Percentiles rank a stretch among this genome's conserved stretches.
Evolutionary conservation across 2,797 vertebrate genomes (phyloP).

Genomic region (Ceryle rudis): DNA sequence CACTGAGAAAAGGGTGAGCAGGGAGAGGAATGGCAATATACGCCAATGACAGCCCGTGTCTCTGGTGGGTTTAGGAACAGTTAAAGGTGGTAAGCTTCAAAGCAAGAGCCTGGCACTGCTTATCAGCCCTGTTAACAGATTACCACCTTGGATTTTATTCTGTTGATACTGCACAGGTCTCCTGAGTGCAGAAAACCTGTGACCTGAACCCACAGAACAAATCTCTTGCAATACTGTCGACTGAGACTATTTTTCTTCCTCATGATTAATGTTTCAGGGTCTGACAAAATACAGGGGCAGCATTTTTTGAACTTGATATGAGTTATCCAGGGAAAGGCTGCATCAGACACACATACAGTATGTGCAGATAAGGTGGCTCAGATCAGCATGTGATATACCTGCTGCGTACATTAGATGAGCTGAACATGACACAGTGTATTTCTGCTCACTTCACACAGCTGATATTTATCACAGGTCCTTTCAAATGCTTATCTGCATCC

Average conservation of each 20-base stretch:
- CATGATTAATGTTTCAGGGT: conserved; percentile 55
- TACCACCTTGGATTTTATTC: neutral
- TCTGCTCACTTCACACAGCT: conserved; percentile 53
- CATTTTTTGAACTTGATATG: conserved; percentile 47
- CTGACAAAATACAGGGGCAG: conserved; percentile 59
- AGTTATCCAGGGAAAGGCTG: conserved; percentile 54
- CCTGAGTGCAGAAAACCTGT: neutral
- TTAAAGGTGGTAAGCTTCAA: neutral
- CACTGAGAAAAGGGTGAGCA: neutral
- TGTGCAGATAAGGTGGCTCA: conserved; percentile 39
- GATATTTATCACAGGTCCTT: conserved; percentile 60
- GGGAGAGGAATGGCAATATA: neutral
- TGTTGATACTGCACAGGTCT: neutral
- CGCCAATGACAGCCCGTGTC: accelerated
- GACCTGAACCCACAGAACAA: neutral
- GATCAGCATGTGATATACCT: conserved; percentile 20
- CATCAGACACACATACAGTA: neutral
- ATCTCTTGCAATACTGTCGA: neutral
- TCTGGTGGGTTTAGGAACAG: neutral
- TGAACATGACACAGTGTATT: conserved; percentile 7
- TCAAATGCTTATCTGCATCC: conserved; percentile 57
- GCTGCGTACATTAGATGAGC: neutral
- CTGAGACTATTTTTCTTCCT: conserved; percentile 1
- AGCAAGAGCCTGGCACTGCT: neutral
- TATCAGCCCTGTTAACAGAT: neutral